Evolutionary conservation across 2,888 invertebrate genomes (phyloP), one percentile per base, ranked within the genome.

Genomic region (Coenonympha glycerion): DNA sequence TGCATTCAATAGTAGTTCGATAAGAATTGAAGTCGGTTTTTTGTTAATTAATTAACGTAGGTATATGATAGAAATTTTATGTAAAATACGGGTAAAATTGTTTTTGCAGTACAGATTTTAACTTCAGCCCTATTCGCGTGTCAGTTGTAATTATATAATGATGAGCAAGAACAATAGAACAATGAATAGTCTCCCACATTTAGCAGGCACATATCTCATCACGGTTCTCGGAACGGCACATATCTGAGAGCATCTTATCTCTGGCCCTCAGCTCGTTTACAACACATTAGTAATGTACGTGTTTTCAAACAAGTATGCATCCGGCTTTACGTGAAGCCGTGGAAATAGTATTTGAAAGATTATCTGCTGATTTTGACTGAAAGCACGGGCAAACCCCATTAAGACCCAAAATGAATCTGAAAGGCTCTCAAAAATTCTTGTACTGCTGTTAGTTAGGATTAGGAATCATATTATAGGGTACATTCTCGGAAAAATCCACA

Each of bases 181-280:
- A 85, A 86, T 83, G 78, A 66, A 62, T n/a, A n/a, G n/a, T 70
- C 76, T 83, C 83, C 73, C 83, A 84, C 77, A 76, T 76, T 73
- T 76, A 74, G n/a, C 69, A 51, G 59, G 47, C 57, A 73, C 71
- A 71, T 70, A 74, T 74, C 71, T 68, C 68, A 55, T 60, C 47
- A 54, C 46, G 67, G 61, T 81, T 80, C 81, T 73, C 56, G 66
- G 76, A 77, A 80, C 73, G 21, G 40, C 48, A 41, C 45, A 52
- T 45, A 56, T 51, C 44, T 44, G 18, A 31, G 22, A 22, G 26
- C 44, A 37, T 46, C 54, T 55, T 52, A 56, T 56, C 53, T 55
- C 49, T 49, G 48, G 26, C 44, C 44, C 26, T 36, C 18, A 48
- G 51, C 47, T 53, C 47, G 53, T 56, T 56, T 41, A 31, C 34